Percentiles rank a stretch among this genome's conserved stretches.
These are phyloP conservation scores for Sicus ferrugineus DNA, from an alignment of 2,888 invertebrate genomes.

Conservation along the genomic window DNA sequence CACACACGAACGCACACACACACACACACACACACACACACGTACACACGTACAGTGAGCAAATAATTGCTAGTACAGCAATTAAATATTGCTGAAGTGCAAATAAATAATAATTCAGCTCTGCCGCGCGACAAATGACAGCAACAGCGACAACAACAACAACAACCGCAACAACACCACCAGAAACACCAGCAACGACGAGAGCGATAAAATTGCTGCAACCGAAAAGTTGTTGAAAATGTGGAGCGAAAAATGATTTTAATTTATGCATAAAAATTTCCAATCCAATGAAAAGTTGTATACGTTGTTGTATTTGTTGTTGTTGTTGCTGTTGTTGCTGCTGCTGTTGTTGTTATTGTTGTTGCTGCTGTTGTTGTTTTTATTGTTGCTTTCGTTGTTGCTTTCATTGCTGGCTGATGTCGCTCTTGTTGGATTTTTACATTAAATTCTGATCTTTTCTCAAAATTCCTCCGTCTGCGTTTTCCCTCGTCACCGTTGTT, in stretches of 20 bases:
- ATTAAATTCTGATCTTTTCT: too few species aligned
- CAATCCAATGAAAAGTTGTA: too few species aligned
- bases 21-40: background rate
- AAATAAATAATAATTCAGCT: constrained; percentile 23
- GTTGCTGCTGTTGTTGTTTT: constrained; percentile 4
- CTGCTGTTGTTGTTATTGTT: background rate
- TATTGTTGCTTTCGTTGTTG: background rate
- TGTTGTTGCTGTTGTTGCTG: background rate
- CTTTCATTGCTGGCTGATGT: background rate
- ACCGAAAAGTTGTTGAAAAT: too few species aligned
- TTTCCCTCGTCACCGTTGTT: background rate
- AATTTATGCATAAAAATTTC: too few species aligned
- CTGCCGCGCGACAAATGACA: constrained; percentile 27
- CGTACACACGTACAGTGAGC: background rate
- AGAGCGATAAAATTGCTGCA: too few species aligned
- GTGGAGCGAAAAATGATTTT: too few species aligned
- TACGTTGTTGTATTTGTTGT: too few species aligned
- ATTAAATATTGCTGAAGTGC: constrained; percentile 5
- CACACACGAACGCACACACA: too few species aligned
- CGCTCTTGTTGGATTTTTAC: too few species aligned
- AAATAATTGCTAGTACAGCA: background rate
- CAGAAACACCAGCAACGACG: too few species aligned
- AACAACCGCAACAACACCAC: background rate
- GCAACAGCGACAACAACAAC: background rate
- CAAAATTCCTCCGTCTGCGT: background rate